These are phyloP conservation scores for Brachyhypopomus gauderio DNA, from an alignment of 2,113 vertebrate genomes.

Conservation along the genomic window DNA sequence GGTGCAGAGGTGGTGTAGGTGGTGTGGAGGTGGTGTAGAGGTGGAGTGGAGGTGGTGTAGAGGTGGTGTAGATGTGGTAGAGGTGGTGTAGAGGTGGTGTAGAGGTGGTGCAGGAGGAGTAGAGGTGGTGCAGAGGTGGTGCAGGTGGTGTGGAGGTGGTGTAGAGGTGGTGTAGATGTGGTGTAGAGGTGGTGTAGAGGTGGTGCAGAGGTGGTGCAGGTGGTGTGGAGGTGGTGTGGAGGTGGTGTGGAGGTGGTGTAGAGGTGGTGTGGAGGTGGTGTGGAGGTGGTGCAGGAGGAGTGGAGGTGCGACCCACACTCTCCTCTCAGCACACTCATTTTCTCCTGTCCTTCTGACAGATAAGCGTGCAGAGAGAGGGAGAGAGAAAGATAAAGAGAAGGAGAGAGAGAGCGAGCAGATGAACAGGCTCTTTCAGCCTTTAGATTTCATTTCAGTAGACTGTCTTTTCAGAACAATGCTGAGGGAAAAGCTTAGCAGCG, in stretches of 20 bases:
- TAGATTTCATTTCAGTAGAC: constrained; percentile 66
- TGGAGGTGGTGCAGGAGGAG: constrained; percentile 1
- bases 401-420: constrained; percentile 38
- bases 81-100: no score
- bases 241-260: no score
- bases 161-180: no score
- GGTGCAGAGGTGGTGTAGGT: no score
- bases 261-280: no score
- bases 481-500: constrained; percentile 61
- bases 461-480: constrained; percentile 67
- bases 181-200: no score
- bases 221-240: no score
- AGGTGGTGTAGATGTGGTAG: no score
- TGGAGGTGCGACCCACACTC: constrained; percentile 43
- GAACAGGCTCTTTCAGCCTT: constrained; percentile 65
- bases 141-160: no score
- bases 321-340: constrained; percentile 52
- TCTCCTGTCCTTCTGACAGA: constrained; percentile 58
- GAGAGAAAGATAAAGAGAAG: constrained; percentile 22
- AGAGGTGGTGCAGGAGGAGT: no score
- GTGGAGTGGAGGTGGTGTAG: no score
- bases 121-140: neutral
- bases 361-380: constrained; percentile 53
- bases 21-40: neutral
- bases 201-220: no score